These are phyloP conservation scores for Tribolium madens DNA, from an alignment of 1,140 invertebrate species.

Conservation along the genomic window DNA sequence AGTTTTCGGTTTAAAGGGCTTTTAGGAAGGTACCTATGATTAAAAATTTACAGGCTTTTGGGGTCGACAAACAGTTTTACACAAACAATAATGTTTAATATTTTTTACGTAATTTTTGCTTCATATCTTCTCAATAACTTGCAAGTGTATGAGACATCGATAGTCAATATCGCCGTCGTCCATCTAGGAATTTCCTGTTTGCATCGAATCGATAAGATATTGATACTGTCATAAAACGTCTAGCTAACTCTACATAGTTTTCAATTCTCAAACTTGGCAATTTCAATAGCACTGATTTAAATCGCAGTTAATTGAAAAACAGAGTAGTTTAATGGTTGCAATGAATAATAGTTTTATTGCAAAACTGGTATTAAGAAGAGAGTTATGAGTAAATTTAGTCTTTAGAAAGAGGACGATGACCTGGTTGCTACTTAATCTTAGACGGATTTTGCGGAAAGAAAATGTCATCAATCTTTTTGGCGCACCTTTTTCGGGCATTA, in stretches of 20 bases:
- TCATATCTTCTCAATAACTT: neutral
- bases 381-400: neutral
- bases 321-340: neutral
- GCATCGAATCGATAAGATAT: neutral
- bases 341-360: neutral
- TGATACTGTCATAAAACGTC: neutral
- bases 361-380: neutral
- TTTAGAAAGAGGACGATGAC: neutral
- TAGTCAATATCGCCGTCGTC: neutral
- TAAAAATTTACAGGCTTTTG: neutral
- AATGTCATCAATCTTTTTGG: constrained; percentile 15
- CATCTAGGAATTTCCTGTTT: neutral
- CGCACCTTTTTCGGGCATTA: constrained; percentile 1
- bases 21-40: neutral
- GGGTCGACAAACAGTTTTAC: neutral
- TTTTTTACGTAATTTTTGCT: neutral
- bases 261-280: neutral
- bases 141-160: neutral
- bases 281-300: neutral
- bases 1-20: neutral
- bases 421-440: neutral
- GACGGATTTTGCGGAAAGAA: constrained; percentile 1
- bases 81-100: too few relatives aligned
- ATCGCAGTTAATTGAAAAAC: neutral
- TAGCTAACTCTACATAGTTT: neutral